Evolutionary conservation across 1,140 invertebrate genomes (phyloP).

Genomic region (Drosophila chauvacae): DNA sequence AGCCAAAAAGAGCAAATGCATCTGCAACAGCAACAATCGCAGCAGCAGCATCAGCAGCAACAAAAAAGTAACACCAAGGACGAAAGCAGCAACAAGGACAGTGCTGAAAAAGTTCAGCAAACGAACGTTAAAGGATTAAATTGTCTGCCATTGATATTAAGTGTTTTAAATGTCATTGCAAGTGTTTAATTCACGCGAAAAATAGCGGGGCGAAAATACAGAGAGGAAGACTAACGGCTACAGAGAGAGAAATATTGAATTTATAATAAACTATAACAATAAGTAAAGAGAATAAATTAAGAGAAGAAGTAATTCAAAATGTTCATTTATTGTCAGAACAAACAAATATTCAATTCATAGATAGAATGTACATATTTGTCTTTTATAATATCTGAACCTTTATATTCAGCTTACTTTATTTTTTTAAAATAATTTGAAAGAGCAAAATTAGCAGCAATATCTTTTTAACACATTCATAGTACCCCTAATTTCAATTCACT

Average conservation of each 20-base stretch:
- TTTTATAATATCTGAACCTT: too few relatives aligned
- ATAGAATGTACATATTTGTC: too few relatives aligned
- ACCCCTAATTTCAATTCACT: not conserved
- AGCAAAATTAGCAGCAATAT: not conserved
- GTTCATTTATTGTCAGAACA: too few relatives aligned
- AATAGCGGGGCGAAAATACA: not conserved
- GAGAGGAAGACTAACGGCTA: not conserved
- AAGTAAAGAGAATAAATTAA: not conserved
- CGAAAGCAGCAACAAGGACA: constrained; percentile 39
- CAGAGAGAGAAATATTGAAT: not conserved
- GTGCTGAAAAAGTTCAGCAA: constrained; percentile 71
- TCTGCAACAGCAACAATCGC: constrained; percentile 26
- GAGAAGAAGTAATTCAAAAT: not conserved
- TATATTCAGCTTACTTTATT: too few relatives aligned
- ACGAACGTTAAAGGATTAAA: constrained; percentile 81
- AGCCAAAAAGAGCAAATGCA: constrained; percentile 47
- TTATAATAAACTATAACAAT: not conserved
- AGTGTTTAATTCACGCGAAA: constrained; percentile 76
- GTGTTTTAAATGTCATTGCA: constrained; percentile 81
- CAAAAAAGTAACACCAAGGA: constrained; percentile 37
- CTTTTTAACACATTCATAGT: not conserved
- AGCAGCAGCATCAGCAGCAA: constrained; percentile 18
- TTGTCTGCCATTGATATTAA: constrained; percentile 80
- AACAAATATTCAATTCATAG: too few relatives aligned
- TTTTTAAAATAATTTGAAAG: too few relatives aligned